Base-by-base conservation (phyloP, 2,888 invertebrate genomes). In the Chouioia cunea region DNA sequence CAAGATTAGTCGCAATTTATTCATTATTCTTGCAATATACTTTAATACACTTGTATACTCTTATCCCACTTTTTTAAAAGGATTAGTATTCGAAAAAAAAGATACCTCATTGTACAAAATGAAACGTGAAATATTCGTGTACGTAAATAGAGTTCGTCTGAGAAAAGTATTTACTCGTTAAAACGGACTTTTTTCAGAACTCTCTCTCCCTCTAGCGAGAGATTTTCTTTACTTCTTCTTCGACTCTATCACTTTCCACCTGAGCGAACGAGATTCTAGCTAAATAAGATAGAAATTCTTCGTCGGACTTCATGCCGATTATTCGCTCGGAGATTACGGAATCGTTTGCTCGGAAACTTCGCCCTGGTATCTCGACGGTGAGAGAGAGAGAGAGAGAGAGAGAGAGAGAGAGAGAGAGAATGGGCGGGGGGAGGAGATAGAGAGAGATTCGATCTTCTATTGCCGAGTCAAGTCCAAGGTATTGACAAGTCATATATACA, bases 231-330 rank as follows among this genome's bases (percentile, higher is more conserved):
- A 14, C 18, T 6, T 57, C 14, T 59, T 44, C 12, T 12, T 14
- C 36, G 22, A 4, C 43, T 68, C 54, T 56, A 63, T 63, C 48
- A 62, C 56, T 68, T 62, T 63, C 50, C 50, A 63, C 56, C 20
- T 68, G 68, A 27, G 43, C 56, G 43, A 59, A 27, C 20, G 0
- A 12, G 36, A 36, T 36, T 22, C 12, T 14, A n/a, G 16, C 70
- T 70, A 70, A 70, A 70, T 70, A 70, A 64, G 58, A 65, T 65
- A 44, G 59, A 52, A 59, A 70, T 65, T 65, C 53, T 36, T 12
- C 50, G n/a, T 14, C 16, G 18, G 59, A 59, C 58, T 62, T 60
- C 50, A 23, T 20, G 54, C 12, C 62, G 70, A 62, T 71, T 66
- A 66, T 65, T 65, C 50, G 18, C 44, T 43, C 15, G 56, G 22